phyloP scores from a whole-genome alignment of 2,113 vertebrate species.

The Panthera uncia region DNA sequence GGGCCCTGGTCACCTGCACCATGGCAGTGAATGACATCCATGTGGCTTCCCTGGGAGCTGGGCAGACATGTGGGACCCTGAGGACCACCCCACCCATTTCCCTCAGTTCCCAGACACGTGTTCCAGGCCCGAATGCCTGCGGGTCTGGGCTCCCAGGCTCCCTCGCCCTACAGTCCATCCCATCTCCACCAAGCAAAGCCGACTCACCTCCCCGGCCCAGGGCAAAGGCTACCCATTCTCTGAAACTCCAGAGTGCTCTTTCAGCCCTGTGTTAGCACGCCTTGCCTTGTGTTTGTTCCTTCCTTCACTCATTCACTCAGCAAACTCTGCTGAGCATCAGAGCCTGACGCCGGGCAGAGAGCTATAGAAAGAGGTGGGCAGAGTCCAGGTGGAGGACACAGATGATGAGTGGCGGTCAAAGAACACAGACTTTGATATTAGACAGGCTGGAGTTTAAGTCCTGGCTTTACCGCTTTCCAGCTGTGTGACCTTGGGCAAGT shows the following conservation, averaged over 20 bases:
- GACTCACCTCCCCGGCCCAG: neutral
- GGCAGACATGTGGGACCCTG: neutral
- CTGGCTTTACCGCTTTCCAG: neutral
- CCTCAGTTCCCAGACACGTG: neutral
- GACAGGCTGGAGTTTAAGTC: neutral
- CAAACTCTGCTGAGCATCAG: neutral
- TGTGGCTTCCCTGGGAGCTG: neutral
- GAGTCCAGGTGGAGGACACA: neutral
- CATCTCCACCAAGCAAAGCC: neutral
- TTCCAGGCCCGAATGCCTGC: neutral
- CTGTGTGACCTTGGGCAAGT: neutral
- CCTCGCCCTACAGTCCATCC: neutral
- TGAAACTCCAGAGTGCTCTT: neutral
- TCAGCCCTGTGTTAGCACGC: neutral
- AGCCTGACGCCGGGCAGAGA: neutral
- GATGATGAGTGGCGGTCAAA: neutral
- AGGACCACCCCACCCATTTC: neutral
- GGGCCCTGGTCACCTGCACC: neutral
- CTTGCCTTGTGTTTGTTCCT: neutral
- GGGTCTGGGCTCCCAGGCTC: neutral
- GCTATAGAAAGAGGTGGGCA: neutral
- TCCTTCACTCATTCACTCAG: neutral
- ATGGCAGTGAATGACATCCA: neutral
- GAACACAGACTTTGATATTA: neutral
- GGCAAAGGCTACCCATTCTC: neutral